Evolutionary conservation across 2,113 vertebrate genomes (phyloP), one percentile per base, ranked within the genome.

Genomic region (Nymphicus hollandicus): DNA sequence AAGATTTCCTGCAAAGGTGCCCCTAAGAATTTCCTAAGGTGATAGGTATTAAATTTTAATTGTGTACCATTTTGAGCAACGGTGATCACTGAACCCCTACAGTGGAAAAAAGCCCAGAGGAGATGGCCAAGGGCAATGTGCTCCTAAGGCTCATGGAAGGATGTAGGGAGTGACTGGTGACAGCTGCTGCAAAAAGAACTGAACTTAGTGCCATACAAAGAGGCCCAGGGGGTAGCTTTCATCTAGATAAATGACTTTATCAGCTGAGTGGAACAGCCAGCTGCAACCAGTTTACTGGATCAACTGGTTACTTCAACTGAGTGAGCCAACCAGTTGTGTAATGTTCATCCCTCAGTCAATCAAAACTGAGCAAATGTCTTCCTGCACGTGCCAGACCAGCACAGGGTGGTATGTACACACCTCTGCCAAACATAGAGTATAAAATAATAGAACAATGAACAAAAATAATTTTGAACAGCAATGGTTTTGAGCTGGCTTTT

Each of bases 301-400:
- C 69, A 68, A 23, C 35, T 23, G 65, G 12, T 73, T 52, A 43
- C 49, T 31, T 22, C 50, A 61, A 37, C 1, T 19, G 43, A 90
- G 47, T 72, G 41, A 88, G 60, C 16, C 19, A 68, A 79, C 6
- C 43, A 68, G 6, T 20, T 71, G 56, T 47, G 63, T 64, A 71
- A 52, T 43, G 7, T 23, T 93, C 35, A 31, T 29, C 13, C 33
- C 12, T 9, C 25, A 72, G 13, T 37, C 68, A 76, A 71, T 27
- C 15, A 35, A 58, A 82, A 72, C 43, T 24, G 20, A 39, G 7
- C 10, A 86, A 37, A 78, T 19, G 7, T 84, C 41, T 77, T 94
- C 22, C 37, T 49, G 28, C 13, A 49, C 0, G 0, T 35, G 29
- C 19, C 0, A 0, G 22, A 56, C 3, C 16, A 47, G 68, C 24